Base-by-base conservation (phyloP, 2,797 vertebrate species). In the Takifugu rubripes region DNA sequence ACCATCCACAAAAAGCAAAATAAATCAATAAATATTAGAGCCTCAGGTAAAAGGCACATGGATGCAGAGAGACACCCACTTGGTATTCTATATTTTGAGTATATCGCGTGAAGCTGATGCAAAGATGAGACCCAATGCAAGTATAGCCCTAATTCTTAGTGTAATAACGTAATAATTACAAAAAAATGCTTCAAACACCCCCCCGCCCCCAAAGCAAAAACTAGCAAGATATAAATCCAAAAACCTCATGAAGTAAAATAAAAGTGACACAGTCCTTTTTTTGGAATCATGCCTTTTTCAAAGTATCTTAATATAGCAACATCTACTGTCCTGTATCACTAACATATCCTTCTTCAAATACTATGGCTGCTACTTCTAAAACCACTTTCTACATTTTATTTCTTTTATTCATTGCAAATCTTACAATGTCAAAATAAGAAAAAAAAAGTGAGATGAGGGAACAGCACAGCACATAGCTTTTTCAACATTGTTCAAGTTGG, bases 271-370 rank as follows among this genome's bases (percentile, higher is more conserved):
- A 12, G 21, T 48, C 4, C 24, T 25, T 14, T 92, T 31, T 29
- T 24, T 93, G 93, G 93, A 96, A 95, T 93, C 93, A 93, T 92
- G 49, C 84, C 57, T 85, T 81, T 79, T 69, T 74, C 52, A 71
- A 68, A 51, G 83, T 87, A 86, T 90, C 88, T 92, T 92, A 90
- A 83, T 90, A 88, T 74, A 91, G 55, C 66, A 68, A 83, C 72
- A 64, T 73, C 62, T 83, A 75, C 74, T 91, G 79, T 96, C 94
- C 94, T 94, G 96, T 93, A 94, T 93, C 89, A 88, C 64, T 62
- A 86, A 88, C 57, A 71, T 66, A 85, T 90, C 69, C 83, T 67
- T 78, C 77, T 86, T 84, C 90, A 82, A 84, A 79, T 82, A 66
- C 79, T 86, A 89, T 92, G 90, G 89, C 90, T 89, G 89, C 80